Evolutionary conservation across 2,797 vertebrate species (phyloP).

Genomic region (Liparis tanakae): DNA sequence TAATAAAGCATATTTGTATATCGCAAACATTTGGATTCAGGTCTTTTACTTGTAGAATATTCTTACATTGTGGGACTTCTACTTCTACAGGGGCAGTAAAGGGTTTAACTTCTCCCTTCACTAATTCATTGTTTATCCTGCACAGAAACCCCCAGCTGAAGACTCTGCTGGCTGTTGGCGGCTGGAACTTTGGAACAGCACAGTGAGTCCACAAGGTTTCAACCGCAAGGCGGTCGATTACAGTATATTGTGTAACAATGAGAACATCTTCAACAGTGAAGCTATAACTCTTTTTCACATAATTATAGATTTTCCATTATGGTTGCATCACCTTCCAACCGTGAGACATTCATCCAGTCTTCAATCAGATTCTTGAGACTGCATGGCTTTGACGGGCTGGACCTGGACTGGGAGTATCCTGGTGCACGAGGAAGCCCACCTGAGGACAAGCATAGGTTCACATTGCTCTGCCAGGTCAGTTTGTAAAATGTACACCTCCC

Average conservation of each 20-base stretch:
- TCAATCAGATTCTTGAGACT: constrained; percentile 77
- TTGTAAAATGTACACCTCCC: not conserved
- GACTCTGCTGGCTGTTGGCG: constrained; percentile 85
- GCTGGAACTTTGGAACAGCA: constrained; percentile 85
- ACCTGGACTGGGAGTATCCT: constrained; percentile 88
- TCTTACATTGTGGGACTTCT: not conserved
- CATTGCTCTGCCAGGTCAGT: constrained; percentile 78
- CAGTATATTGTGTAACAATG: not conserved
- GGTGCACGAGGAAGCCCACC: constrained; percentile 83
- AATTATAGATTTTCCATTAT: constrained; percentile 80
- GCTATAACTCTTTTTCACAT: not conserved
- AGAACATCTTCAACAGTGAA: not conserved
- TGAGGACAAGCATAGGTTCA: constrained; percentile 80
- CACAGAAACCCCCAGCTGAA: constrained; percentile 82
- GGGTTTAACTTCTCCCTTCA: not conserved
- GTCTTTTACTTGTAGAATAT: not conserved
- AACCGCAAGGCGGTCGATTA: not conserved
- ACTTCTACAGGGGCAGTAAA: not conserved
- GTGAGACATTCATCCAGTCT: constrained; percentile 82
- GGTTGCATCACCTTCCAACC: constrained; percentile 73
- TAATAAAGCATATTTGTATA: too few relatives aligned
- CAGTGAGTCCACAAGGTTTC: constrained; percentile 73
- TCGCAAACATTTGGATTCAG: not conserved
- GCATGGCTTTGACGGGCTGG: constrained; percentile 84
- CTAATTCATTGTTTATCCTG: not conserved